These are phyloP conservation scores for Sciurus niger DNA, from an alignment of 2,113 vertebrate genomes.

Conservation along the genomic window DNA sequence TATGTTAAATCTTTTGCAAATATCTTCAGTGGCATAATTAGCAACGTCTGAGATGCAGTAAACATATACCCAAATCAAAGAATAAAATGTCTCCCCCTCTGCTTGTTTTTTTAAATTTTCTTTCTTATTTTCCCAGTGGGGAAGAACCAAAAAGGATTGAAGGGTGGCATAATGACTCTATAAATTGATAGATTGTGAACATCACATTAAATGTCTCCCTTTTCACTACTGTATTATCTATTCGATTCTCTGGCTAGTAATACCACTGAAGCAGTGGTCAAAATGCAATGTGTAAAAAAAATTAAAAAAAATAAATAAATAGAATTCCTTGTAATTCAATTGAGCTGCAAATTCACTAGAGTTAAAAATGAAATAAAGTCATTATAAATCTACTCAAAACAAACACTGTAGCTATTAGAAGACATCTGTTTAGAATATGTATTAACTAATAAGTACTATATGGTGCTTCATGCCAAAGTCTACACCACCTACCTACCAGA, in stretches of 20 bases:
- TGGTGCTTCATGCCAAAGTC: neutral
- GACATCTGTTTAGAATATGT: conserved; percentile 14
- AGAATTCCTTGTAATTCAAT: conserved; percentile 43
- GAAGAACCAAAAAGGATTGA: neutral
- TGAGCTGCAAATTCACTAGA: neutral
- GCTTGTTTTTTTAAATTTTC: neutral
- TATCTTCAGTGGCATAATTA: conserved; percentile 49
- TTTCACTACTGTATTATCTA: neutral
- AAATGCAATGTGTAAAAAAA: neutral
- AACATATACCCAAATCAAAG: neutral
- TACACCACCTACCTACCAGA: neutral
- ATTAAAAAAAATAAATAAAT: conserved; percentile 23
- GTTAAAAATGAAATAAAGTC: conserved; percentile 49
- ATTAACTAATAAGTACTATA: conserved; percentile 24
- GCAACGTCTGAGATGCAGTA: neutral
- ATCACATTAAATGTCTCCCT: neutral
- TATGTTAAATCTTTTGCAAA: conserved; percentile 40
- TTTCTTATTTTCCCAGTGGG: neutral
- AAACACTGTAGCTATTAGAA: conserved; percentile 25
- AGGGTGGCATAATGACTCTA: neutral
- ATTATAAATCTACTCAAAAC: conserved; percentile 36
- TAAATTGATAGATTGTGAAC: neutral
- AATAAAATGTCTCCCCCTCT: neutral
- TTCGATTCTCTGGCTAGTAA: neutral
- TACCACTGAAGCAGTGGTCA: neutral